Conservation (phyloP, 1,140 invertebrate species). For the Trichonephila clavipes region DNA sequence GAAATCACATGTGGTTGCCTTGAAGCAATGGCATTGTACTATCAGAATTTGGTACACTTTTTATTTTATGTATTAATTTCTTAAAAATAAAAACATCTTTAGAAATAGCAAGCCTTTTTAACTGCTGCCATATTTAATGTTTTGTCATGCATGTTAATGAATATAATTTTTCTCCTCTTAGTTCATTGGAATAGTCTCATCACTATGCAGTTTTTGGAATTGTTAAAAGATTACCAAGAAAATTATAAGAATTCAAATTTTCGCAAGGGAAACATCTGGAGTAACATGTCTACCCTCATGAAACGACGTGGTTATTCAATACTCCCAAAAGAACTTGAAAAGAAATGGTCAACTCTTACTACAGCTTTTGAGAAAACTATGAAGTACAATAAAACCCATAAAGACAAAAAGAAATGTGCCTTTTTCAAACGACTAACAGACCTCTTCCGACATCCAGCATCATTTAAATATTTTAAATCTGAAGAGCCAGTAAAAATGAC, state of each 20-base stretch:
- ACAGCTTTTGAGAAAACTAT: conserved; percentile 64
- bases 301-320: conserved; percentile 53
- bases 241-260: conserved; percentile 66
- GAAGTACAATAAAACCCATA: conserved; percentile 59
- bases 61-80: too few species aligned
- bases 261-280: conserved; percentile 61
- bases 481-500: conserved; percentile 58
- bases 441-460: conserved; percentile 50
- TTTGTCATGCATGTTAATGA: too few species aligned
- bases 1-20: too few species aligned
- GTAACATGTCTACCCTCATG: conserved; percentile 55
- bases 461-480: conserved; percentile 45
- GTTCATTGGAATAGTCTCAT: conserved; percentile 73
- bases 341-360: conserved; percentile 45
- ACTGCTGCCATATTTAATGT: too few species aligned
- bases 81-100: too few species aligned
- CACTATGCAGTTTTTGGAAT: conserved; percentile 70
- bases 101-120: too few species aligned
- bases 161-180: neutral
- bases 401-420: conserved; percentile 74
- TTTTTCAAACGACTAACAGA: conserved; percentile 63
- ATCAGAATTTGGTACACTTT: too few species aligned
- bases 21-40: too few species aligned
- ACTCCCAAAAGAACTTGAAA: conserved; percentile 54
- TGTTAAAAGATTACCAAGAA: conserved; percentile 61